A percentile compares a stretch with the other conserved stretches of the same genome.
These are phyloP conservation scores for Stichopus chloronotus DNA, from an alignment of 35 echinoderm and acorn worm species.

Conservation along the genomic window DNA sequence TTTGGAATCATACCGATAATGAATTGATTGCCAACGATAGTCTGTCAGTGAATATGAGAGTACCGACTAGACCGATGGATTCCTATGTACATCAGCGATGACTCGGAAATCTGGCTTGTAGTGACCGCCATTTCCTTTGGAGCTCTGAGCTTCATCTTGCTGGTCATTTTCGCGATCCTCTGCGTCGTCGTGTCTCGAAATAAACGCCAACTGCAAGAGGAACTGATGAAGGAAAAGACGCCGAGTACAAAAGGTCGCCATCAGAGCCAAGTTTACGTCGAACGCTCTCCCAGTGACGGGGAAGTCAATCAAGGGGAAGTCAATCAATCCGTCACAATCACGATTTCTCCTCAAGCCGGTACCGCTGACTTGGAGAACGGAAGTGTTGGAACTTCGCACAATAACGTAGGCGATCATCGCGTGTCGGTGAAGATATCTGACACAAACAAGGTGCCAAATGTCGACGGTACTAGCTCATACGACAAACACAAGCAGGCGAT, in stretches of 20 bases:
- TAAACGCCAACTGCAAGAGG: not conserved
- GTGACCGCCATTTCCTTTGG: not conserved
- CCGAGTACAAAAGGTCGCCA: not conserved
- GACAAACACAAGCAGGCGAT: no score
- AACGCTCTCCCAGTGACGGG: not conserved
- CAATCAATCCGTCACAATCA: not conserved
- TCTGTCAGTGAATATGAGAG: not conserved
- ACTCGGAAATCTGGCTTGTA: not conserved
- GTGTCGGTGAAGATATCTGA: not conserved
- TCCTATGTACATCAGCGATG: not conserved
- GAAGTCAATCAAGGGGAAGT: not conserved
- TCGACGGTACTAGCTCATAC: no score
- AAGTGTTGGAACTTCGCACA: no score
- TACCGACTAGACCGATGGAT: not conserved
- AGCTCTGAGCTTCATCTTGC: not conserved
- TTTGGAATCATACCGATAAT: not conserved
- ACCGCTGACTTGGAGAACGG: not conserved
- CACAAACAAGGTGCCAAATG: no score
- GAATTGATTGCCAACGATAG: not conserved
- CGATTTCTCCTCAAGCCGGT: not conserved
- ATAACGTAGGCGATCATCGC: not conserved
- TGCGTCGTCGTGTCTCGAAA: not conserved
- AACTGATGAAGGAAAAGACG: not conserved
- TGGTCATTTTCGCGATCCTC: not conserved
- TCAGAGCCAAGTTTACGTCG: not conserved